Evolutionary conservation across 92 coral and sea anemone genomes (phyloP).

Genomic region (Galaxea fascicularis): DNA sequence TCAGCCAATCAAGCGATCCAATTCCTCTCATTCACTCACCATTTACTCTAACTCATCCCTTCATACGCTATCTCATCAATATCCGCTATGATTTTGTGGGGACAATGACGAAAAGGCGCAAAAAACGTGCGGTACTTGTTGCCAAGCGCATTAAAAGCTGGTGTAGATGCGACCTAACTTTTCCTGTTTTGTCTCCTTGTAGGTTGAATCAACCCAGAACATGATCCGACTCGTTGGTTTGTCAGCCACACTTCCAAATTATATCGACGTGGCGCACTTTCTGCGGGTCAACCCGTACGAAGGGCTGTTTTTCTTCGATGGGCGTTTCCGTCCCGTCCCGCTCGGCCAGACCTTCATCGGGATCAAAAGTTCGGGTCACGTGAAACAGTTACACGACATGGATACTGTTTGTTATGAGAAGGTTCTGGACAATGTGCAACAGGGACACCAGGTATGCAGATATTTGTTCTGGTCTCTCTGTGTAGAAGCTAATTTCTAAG

Average conservation of each 20-base stretch:
- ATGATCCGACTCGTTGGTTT: conserved; percentile 98
- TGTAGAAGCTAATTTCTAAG: background rate
- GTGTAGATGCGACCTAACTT: too few relatives aligned
- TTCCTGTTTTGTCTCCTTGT: background rate
- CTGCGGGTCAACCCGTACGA: conserved; percentile 89
- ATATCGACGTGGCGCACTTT: conserved; percentile 91
- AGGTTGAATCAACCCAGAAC: conserved; percentile 95
- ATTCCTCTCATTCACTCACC: too few relatives aligned
- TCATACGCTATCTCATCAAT: too few relatives aligned
- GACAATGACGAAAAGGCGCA: too few relatives aligned
- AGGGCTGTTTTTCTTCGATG: conserved; percentile 96
- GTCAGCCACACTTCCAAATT: conserved; percentile 98
- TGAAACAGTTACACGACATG: conserved; percentile 91
- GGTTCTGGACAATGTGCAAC: conserved; percentile 86
- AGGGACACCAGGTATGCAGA: conserved; percentile 88
- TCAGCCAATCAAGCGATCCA: too few relatives aligned
- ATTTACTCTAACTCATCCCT: too few relatives aligned
- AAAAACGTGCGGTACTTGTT: too few relatives aligned
- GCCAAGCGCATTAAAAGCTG: too few relatives aligned
- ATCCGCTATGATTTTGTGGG: too few relatives aligned
- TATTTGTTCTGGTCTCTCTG: background rate
- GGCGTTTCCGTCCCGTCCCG: conserved; percentile 95
- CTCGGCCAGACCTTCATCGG: conserved; percentile 97
- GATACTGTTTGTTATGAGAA: conserved; percentile 94
- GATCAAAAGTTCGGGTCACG: conserved; percentile 78